These are phyloP conservation scores for Brachionus koreanus DNA, from an alignment of 1,140 invertebrate species.

Conservation along the genomic window DNA sequence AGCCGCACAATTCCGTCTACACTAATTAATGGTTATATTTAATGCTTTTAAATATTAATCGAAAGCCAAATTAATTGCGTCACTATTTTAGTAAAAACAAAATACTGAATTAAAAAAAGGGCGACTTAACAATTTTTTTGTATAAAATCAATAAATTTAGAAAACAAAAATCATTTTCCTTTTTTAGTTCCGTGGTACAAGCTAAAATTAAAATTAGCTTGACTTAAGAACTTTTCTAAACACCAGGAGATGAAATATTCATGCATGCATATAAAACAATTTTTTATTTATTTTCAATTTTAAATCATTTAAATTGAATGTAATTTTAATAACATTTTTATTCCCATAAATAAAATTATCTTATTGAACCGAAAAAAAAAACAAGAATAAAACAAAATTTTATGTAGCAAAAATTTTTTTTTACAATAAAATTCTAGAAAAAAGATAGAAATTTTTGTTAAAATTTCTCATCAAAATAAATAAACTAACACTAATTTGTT, in stretches of 20 bases:
- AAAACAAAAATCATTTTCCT: neutral
- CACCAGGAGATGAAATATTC: neutral
- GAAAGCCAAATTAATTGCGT: neutral
- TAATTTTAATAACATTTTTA: neutral
- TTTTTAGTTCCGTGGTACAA: neutral
- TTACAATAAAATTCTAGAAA: neutral
- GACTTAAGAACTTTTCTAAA: neutral
- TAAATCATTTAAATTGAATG: neutral
- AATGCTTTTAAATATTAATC: neutral
- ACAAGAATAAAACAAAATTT: neutral
- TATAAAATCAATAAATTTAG: neutral
- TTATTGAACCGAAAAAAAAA: neutral
- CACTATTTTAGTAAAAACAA: neutral
- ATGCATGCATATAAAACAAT: too few species aligned
- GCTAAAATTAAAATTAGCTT: neutral
- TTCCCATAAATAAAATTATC: neutral
- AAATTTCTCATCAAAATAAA: neutral
- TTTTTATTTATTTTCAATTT: neutral
- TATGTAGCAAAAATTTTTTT: neutral
- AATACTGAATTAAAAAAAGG: neutral
- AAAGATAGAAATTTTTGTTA: neutral
- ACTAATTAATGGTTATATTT: neutral
- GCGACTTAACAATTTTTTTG: neutral
- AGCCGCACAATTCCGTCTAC: neutral
- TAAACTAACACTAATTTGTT: neutral